Evolutionary conservation across 2,888 invertebrate species (phyloP), one percentile per base, ranked within the genome.

Genomic region (Eurytoma adleriae): DNA sequence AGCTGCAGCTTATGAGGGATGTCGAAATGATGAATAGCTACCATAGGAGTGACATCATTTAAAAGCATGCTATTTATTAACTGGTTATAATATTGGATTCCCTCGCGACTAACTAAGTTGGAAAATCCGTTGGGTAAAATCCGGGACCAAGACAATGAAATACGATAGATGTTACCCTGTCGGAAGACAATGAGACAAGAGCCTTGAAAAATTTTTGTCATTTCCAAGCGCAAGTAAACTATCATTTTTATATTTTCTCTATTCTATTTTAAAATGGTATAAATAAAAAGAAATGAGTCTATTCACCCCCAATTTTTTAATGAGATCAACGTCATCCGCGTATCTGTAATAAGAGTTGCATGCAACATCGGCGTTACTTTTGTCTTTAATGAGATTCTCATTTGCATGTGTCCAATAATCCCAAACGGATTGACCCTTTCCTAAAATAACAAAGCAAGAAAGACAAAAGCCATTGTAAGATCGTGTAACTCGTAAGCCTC

Each of bases 61-160:
- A 90, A 91, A 10, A 94, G 83, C 10, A 96, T 91, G 85, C 94
- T 95, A 86, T 96, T 92, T 73, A 97, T 95, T 64, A 97, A 90
- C 83, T 94, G 93, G 86, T 94, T 94, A 89, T 97, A 97, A 90
- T 96, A 96, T 78, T 93, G 91, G 14, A 97, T 92, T 20, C 96
- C 97, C 2, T 93, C 92, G 59, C 92, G 91, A 87, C 95, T 97
- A 24, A 96, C 91, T 24, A 93, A 87, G 85, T 94, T 93, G 14
- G 92, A 40, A 3, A 82, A 80, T 57, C 86, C 86, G 13, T 78
- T 80, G 0, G 86, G 87, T 30, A 88, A 76, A 66, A 88, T 85
- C 74, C 86, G 81, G 20, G 86, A 27, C 87, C 86, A 87, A 0
- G 85, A 85, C 27, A 86, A 59, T 7, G 86, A 87, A 56, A 87